Conservation (phyloP, 2,888 invertebrate species). For the Automeris io region DNA sequence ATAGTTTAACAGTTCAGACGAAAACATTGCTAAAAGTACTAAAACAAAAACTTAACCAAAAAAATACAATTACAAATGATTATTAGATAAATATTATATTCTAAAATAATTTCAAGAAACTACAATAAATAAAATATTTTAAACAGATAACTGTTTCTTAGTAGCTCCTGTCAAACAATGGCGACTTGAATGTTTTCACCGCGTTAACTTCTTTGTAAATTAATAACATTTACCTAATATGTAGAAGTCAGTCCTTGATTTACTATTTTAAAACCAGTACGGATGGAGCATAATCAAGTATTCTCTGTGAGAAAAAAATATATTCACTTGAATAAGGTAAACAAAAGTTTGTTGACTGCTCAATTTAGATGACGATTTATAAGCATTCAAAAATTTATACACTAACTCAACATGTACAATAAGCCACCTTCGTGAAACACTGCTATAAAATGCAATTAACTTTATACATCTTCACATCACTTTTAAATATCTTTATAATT, state of each 20-base stretch:
- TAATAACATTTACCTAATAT: conserved; percentile 65
- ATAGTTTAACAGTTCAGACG: too few relatives aligned
- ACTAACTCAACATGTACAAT: conserved; percentile 56
- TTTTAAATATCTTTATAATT: conserved; percentile 68
- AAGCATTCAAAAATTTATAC: conserved; percentile 62
- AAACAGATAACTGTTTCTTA: conserved; percentile 19
- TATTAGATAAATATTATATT: not conserved
- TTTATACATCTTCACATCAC: conserved; percentile 70
- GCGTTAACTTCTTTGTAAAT: conserved; percentile 38
- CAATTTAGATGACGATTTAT: conserved; percentile 66
- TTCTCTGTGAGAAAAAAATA: conserved; percentile 55
- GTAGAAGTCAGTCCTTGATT: conserved; percentile 63
- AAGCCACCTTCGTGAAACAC: conserved; percentile 61
- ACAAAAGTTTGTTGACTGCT: conserved; percentile 78
- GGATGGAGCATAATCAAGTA: conserved; percentile 68
- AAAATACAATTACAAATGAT: too few relatives aligned
- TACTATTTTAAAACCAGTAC: conserved; percentile 62
- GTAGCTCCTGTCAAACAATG: conserved; percentile 69
- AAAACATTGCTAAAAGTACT: too few relatives aligned
- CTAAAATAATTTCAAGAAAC: conserved; percentile 14
- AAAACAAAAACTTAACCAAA: too few relatives aligned
- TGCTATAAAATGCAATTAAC: conserved; percentile 71
- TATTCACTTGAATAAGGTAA: conserved; percentile 69
- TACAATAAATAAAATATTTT: conserved; percentile 30
- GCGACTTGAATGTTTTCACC: conserved; percentile 61